A percentile compares a stretch with the other conserved stretches of the same genome.
Conservation (phyloP, 2,797 vertebrate genomes). For the Bryconaethiops microstoma region DNA sequence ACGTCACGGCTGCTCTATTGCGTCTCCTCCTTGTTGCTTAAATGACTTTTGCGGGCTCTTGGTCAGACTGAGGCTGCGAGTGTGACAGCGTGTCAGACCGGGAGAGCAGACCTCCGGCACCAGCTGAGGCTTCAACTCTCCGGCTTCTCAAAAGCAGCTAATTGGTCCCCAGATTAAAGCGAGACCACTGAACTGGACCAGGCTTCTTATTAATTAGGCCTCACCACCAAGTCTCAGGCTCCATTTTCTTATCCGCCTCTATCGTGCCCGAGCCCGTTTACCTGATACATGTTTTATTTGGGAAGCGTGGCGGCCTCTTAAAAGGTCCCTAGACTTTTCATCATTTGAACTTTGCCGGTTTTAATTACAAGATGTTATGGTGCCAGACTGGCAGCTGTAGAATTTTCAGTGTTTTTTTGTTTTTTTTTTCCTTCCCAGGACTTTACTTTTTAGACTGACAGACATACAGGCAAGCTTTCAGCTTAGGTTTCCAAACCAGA, state of each 20-base stretch:
- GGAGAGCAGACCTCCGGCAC: slow-evolving; percentile 58
- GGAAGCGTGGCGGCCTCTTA: slow-evolving; percentile 24
- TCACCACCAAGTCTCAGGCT: slow-evolving; percentile 39
- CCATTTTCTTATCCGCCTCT: slow-evolving; percentile 21
- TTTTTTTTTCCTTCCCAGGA: neutral
- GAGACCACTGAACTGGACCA: slow-evolving; percentile 62
- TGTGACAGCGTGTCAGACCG: slow-evolving; percentile 50
- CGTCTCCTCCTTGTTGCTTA: slow-evolving; percentile 48
- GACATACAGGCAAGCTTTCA: too few species aligned
- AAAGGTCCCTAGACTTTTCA: slow-evolving; percentile 42
- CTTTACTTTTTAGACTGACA: neutral
- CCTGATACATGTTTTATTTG: slow-evolving; percentile 27
- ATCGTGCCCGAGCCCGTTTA: neutral
- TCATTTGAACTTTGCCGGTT: slow-evolving; percentile 25
- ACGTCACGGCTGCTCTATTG: slow-evolving; percentile 3
- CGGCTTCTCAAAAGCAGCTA: slow-evolving; percentile 64
- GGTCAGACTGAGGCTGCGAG: slow-evolving; percentile 5
- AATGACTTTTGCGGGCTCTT: slow-evolving; percentile 51
- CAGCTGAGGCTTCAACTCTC: slow-evolving; percentile 55
- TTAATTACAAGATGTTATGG: slow-evolving; percentile 27
- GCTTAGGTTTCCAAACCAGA: too few species aligned
- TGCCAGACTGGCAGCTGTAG: neutral
- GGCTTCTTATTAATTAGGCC: slow-evolving; percentile 71
- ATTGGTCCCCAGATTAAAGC: slow-evolving; percentile 75
- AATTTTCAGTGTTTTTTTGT: neutral